These are phyloP conservation scores for Mycteria americana DNA, from an alignment of 2,797 vertebrate species.

Conservation along the genomic window DNA sequence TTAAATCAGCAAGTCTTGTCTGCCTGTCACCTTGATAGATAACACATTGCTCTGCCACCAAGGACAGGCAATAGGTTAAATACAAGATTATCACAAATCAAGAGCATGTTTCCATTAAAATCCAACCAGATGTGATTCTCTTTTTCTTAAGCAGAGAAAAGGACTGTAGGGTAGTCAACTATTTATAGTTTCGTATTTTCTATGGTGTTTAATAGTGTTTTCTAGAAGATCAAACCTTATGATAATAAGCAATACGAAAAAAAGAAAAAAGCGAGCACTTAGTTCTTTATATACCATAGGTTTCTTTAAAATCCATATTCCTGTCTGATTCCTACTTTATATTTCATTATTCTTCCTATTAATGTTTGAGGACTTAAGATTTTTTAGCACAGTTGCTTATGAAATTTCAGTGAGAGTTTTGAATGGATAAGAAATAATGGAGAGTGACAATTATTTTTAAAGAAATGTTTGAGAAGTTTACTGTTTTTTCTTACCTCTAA, in stretches of 20 bases:
- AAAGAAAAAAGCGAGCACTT: not conserved
- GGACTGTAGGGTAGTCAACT: not conserved
- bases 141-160: not conserved
- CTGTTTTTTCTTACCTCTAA: not conserved
- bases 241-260: not conserved
- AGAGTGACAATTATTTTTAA: not conserved
- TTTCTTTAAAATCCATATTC: not conserved
- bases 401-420: not conserved
- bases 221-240: not conserved
- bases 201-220: not conserved
- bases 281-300: not conserved
- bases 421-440: not conserved
- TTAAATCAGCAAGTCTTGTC: conserved; percentile 4
- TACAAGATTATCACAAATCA: not conserved
- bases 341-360: not conserved
- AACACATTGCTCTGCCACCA: not conserved
- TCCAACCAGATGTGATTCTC: not conserved
- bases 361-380: not conserved
- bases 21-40: not conserved
- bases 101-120: not conserved
- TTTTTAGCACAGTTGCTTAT: not conserved
- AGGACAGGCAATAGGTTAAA: not conserved
- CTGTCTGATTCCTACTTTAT: not conserved
- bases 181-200: not conserved
- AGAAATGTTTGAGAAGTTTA: not conserved